Percentiles rank a stretch among this genome's conserved stretches.
Evolutionary conservation across 2,797 vertebrate species (phyloP).

Genomic region (Amniataba percoides): DNA sequence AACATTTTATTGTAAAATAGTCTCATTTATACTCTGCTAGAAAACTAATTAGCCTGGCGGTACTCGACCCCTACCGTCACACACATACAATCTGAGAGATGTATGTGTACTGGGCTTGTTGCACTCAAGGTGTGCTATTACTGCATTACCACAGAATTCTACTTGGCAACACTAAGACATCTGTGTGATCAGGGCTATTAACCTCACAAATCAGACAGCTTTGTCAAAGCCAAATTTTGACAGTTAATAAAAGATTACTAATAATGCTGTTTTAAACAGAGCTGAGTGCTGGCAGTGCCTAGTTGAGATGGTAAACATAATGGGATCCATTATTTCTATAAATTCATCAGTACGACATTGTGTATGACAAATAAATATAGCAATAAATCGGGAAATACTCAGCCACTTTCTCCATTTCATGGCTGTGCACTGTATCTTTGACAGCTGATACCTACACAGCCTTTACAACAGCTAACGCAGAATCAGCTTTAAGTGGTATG

Average conservation of each 20-base stretch:
- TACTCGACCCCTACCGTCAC: slow-evolving; percentile 49
- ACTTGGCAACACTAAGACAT: slow-evolving; percentile 27
- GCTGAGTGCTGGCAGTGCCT: slow-evolving; percentile 3
- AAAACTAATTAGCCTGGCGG: slow-evolving; percentile 75
- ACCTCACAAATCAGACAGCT: slow-evolving; percentile 1
- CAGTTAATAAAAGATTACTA: slow-evolving; percentile 12
- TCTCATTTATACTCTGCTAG: slow-evolving; percentile 52
- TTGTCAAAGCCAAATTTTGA: slow-evolving; percentile 33
- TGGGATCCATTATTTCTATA: slow-evolving; percentile 11
- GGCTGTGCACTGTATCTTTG: neutral
- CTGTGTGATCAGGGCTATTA: slow-evolving; percentile 27
- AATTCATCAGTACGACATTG: slow-evolving; percentile 10
- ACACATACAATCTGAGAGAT: slow-evolving; percentile 24
- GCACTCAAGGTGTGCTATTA: slow-evolving; percentile 40
- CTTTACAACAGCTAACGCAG: neutral
- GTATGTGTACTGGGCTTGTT: slow-evolving; percentile 8
- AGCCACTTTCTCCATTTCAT: slow-evolving; percentile 6
- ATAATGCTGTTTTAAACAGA: neutral
- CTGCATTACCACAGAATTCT: slow-evolving; percentile 23
- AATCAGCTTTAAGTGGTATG: slow-evolving; percentile 7
- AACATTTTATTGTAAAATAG: slow-evolving; percentile 56
- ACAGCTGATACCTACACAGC: slow-evolving; percentile 3
- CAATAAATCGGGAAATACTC: neutral
- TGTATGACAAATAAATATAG: neutral
- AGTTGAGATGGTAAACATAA: slow-evolving; percentile 15